phyloP scores from a whole-genome alignment of 2,888 invertebrate species.

The Tinea semifulvella region DNA sequence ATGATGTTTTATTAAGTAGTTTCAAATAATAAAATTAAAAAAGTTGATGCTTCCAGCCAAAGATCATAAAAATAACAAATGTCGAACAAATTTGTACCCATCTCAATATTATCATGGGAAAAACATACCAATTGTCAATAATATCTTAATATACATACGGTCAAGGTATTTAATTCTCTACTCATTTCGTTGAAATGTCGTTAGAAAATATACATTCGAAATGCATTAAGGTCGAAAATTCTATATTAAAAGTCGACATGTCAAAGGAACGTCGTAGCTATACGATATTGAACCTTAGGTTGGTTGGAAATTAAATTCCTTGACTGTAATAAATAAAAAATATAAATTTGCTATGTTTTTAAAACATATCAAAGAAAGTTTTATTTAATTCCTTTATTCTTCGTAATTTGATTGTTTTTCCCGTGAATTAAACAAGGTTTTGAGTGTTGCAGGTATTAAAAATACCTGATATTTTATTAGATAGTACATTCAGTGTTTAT shows the following conservation, averaged over 20 bases:
- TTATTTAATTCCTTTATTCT: background rate
- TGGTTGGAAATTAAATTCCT: too few relatives aligned
- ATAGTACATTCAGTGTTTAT: slow-evolving; percentile 4
- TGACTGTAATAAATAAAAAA: background rate
- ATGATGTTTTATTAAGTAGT: too few relatives aligned
- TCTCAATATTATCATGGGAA: slow-evolving; percentile 1
- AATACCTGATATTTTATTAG: slow-evolving; percentile 7
- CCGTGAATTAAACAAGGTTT: background rate
- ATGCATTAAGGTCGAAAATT: too few relatives aligned
- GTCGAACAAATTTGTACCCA: background rate
- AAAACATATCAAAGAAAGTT: slow-evolving; percentile 1
- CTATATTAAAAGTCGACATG: too few relatives aligned
- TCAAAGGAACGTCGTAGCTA: too few relatives aligned
- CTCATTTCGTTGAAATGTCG: too few relatives aligned
- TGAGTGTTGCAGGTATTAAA: slow-evolving; percentile 5
- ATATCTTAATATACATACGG: background rate
- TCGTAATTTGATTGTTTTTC: background rate
- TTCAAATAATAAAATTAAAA: too few relatives aligned
- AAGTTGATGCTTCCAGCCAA: too few relatives aligned
- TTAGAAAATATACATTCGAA: too few relatives aligned
- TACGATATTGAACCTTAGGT: too few relatives aligned
- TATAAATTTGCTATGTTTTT: slow-evolving; percentile 1
- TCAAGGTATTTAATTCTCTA: too few relatives aligned
- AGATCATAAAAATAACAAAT: too few relatives aligned
- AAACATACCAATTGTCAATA: background rate